A percentile compares a stretch with the other conserved stretches of the same genome.
Evolutionary conservation across 2,113 vertebrate species (phyloP).

Genomic region (Siphamia tubifer): DNA sequence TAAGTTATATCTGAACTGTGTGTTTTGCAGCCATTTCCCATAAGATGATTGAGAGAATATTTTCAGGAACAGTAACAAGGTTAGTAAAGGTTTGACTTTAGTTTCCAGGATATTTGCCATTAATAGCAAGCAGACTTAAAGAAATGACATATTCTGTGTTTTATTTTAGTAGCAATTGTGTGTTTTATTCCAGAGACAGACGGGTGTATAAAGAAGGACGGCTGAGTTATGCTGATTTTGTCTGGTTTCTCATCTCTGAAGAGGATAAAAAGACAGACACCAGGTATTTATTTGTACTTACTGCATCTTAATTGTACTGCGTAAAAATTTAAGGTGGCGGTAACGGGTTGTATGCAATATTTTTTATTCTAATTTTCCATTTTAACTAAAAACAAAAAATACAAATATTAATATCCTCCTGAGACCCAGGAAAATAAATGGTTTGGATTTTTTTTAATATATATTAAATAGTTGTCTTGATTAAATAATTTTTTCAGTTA

Average conservation of each 20-base stretch:
- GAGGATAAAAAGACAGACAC: constrained; percentile 95
- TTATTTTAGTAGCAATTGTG: neutral
- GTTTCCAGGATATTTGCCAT: neutral
- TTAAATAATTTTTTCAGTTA: no score
- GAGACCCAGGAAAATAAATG: no score
- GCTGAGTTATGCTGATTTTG: constrained; percentile 92
- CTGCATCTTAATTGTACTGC: no score
- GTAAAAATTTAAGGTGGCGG: no score
- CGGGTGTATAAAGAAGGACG: constrained; percentile 83
- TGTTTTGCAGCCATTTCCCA: constrained; percentile 84
- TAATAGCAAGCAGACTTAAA: neutral
- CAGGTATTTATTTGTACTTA: constrained; percentile 77
- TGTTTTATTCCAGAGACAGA: constrained; percentile 74
- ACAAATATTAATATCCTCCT: no score
- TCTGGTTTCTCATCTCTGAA: constrained; percentile 97
- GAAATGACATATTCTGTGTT: neutral
- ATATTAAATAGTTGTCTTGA: no score
- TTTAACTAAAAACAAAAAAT: no score
- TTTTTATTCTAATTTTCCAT: no score
- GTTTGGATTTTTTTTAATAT: no score
- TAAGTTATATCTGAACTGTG: constrained; percentile 12
- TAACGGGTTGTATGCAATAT: no score
- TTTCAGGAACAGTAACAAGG: constrained; percentile 95
- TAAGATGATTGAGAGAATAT: constrained; percentile 92
- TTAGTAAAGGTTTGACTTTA: constrained; percentile 33